These are phyloP conservation scores for Eclectus roratus DNA, from an alignment of 2,113 vertebrate species.

Conservation along the genomic window DNA sequence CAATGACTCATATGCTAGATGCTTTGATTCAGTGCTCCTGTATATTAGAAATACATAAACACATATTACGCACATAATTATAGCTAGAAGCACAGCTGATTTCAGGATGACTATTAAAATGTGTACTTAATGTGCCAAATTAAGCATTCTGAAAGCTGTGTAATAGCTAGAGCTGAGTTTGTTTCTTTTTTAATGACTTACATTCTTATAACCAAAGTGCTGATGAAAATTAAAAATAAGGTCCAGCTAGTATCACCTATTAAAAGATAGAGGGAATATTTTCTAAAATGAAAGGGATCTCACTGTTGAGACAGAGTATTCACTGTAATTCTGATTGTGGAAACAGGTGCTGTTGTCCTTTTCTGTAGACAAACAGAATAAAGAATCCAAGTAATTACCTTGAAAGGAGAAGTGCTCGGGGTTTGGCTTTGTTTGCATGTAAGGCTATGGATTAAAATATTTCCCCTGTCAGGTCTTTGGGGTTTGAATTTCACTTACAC, in stretches of 20 bases:
- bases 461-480: background rate
- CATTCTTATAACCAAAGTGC: background rate
- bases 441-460: background rate
- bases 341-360: background rate
- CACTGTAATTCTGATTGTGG: background rate
- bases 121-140: background rate
- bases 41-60: conserved; percentile 29
- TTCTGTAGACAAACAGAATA: background rate
- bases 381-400: background rate
- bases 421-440: background rate
- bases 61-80: background rate
- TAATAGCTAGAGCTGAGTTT: background rate
- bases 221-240: background rate
- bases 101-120: background rate
- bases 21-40: conserved; percentile 3
- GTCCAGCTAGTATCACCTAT: background rate
- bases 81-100: conserved; percentile 16
- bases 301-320: background rate
- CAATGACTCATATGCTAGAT: background rate
- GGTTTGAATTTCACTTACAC: background rate
- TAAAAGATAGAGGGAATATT: background rate
- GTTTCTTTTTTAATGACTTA: background rate
- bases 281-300: background rate
- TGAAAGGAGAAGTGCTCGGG: background rate
- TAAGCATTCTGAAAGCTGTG: background rate